Conservation (phyloP, 2,797 vertebrate species). For the Okamejei kenojei region DNA sequence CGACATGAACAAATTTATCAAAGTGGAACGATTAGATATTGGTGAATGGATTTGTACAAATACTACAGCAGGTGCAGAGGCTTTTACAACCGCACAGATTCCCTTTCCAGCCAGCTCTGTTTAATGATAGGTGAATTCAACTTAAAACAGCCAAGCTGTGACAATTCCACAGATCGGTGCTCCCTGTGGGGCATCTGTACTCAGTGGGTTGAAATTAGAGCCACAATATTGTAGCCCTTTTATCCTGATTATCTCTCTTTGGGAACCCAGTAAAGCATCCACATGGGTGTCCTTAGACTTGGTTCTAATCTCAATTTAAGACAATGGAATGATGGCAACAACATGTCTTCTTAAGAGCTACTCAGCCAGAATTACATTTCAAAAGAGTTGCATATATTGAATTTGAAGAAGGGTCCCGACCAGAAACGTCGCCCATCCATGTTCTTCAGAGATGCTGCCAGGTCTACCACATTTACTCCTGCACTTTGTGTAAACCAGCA, state of each 20-base stretch:
- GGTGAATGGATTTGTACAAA: conserved; percentile 83
- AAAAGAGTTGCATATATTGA: background rate
- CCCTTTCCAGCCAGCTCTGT: background rate
- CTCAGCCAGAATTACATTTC: background rate
- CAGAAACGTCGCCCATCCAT: too few relatives aligned
- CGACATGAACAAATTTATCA: conserved; percentile 75
- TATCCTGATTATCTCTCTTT: background rate
- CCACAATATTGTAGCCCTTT: background rate
- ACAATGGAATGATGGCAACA: background rate
- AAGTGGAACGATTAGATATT: conserved; percentile 73
- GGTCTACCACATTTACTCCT: too few relatives aligned
- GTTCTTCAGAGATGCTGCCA: too few relatives aligned
- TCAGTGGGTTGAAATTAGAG: background rate
- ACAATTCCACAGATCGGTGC: conserved; percentile 13
- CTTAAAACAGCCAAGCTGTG: conserved; percentile 6
- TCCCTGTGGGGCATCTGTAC: background rate
- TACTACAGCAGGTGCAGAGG: conserved; percentile 74
- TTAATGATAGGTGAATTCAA: conserved; percentile 19
- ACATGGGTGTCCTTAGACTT: background rate
- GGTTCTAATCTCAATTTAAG: background rate
- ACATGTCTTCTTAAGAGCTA: background rate
- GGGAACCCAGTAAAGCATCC: background rate
- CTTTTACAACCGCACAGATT: conserved; percentile 24
- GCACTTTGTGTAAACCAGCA: too few relatives aligned
- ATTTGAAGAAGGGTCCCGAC: too few relatives aligned